Evolutionary conservation across 2,797 vertebrate genomes (phyloP), one percentile per base, ranked within the genome.

Genomic region (Aldrovandia affinis): DNA sequence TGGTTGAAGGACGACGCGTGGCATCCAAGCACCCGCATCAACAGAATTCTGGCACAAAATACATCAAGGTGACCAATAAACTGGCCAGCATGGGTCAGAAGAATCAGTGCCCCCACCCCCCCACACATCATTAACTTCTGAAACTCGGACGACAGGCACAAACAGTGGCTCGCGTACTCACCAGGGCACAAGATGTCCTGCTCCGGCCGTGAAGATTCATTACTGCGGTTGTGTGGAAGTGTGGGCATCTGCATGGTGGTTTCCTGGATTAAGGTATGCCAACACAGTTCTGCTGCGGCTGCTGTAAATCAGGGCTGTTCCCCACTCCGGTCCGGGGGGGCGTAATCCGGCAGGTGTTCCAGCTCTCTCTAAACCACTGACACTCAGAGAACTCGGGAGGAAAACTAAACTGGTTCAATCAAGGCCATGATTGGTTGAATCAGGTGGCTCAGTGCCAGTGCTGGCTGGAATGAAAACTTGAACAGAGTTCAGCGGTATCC

Each of bases 11-110:
- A 44, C n/a, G 42, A 44, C 42, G 42, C 73, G 36, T 73, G 61
- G 61, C 65, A 20, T 36, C n/a, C 25, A 14, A 2, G 55, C 12
- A 14, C 18, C 12, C 15, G 55, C 18, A 20, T 57, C 55, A 57
- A 57, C 1, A 30, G 39, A 47, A 77, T 44, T 42, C 14, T 44
- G 73, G 73, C 73, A 47, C 22, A 39, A 77, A 20, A 47, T 47
- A 44, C 25, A 20, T 77, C 73, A 77, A 25, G 73, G 73, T 77
- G 73, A 77, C 73, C 73, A 77, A 77, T 47, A 20, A 47, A 39
- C 39, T 22, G 42, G 39, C 25, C 73, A 3, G 73, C 73, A n/a
- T 10, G 14, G 73, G 73, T 47, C 39, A 44, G 42, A 7, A 12
- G 73, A 44, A 25, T 77, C 42, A 28, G 73, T 73, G 36, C 14